These are phyloP conservation scores for Zaprionus bogoriensis DNA, from an alignment of 2,888 invertebrate species.

Conservation along the genomic window DNA sequence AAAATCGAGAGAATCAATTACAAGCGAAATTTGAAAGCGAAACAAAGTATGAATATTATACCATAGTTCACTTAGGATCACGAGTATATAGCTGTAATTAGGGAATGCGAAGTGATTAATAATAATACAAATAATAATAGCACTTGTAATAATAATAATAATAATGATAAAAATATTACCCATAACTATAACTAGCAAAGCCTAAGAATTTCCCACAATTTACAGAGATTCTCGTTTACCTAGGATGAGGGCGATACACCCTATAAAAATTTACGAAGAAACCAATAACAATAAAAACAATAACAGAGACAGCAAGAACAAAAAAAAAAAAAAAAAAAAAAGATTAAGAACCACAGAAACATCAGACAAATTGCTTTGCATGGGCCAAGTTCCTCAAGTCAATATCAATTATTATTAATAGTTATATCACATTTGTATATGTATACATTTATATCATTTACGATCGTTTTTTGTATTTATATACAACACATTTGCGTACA, in stretches of 20 bases:
- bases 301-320: constrained; percentile 1
- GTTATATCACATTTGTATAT: constrained; percentile 7
- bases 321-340: constrained; percentile 3
- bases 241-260: constrained; percentile 6
- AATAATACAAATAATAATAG: not conserved
- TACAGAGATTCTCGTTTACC: not conserved
- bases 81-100: constrained; percentile 18
- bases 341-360: not conserved
- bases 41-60: constrained; percentile 7
- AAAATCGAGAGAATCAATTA: constrained; percentile 36
- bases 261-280: not conserved
- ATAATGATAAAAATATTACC: not conserved
- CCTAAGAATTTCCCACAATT: constrained; percentile 2
- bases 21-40: not conserved
- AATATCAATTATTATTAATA: constrained; percentile 41
- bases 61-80: not conserved
- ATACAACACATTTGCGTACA: not conserved
- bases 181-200: not conserved
- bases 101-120: constrained; percentile 34
- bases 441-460: not conserved
- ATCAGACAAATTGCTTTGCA: constrained; percentile 74
- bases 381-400: constrained; percentile 81
- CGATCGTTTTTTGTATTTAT: not conserved
- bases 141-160: constrained; percentile 1
- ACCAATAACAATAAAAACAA: not conserved